phyloP scores from a whole-genome alignment of 2,113 vertebrate species.

The Labeo catla region DNA sequence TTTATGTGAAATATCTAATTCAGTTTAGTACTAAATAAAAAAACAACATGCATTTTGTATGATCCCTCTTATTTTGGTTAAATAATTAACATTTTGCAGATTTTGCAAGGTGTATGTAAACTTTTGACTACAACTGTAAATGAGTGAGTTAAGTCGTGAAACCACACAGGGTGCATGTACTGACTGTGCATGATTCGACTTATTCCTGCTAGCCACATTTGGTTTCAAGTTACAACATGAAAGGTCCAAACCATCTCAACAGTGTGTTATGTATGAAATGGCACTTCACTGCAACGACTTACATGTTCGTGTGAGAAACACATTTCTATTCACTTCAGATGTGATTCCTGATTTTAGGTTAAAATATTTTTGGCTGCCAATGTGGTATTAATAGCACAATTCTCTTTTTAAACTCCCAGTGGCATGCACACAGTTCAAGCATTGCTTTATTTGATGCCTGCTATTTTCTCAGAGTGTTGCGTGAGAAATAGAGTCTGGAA shows the following conservation, averaged over 20 bases:
- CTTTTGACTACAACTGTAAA: neutral
- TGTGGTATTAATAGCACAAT: neutral
- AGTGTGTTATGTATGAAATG: neutral
- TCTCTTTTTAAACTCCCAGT: slow-evolving; percentile 1
- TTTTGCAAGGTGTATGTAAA: too few relatives aligned
- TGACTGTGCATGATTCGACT: neutral
- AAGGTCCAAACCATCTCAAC: neutral
- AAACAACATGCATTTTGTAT: too few relatives aligned
- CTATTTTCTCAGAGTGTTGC: neutral
- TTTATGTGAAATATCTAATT: too few relatives aligned
- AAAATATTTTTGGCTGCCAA: neutral
- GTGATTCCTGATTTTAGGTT: neutral
- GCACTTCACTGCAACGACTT: neutral
- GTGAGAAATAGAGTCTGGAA: slow-evolving; percentile 19
- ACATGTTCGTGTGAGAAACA: slow-evolving; percentile 11
- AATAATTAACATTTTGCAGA: too few relatives aligned
- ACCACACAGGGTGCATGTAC: neutral
- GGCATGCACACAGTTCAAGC: neutral
- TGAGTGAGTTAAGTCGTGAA: neutral
- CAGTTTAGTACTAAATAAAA: too few relatives aligned
- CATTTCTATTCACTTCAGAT: neutral
- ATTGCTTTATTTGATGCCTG: neutral
- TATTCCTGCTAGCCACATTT: neutral
- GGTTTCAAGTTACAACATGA: slow-evolving; percentile 37
- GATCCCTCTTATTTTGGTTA: too few relatives aligned